Evolutionary conservation across 2,797 vertebrate genomes (phyloP).

Genomic region (Gila robusta): DNA sequence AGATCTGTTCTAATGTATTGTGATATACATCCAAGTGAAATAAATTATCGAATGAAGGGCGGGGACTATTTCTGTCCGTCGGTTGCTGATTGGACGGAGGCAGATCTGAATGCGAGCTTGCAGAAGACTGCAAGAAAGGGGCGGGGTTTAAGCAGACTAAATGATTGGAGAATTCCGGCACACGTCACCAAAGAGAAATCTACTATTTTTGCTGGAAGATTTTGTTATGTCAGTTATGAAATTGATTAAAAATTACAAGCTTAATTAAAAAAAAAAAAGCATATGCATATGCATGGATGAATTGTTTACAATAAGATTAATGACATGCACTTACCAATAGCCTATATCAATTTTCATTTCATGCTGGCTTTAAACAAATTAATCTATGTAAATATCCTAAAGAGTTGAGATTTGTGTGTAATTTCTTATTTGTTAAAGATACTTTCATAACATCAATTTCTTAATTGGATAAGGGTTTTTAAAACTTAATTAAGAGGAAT

Average conservation of each 20-base stretch:
- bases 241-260: neutral
- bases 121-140: neutral
- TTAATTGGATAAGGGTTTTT: neutral
- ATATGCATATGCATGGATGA: neutral
- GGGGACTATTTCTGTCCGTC: neutral
- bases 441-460: neutral
- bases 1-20: neutral
- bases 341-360: neutral
- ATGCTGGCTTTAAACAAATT: neutral
- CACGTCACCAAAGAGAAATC: neutral
- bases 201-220: neutral
- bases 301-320: neutral
- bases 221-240: neutral
- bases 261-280: neutral
- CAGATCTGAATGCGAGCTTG: neutral
- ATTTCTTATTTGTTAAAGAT: neutral
- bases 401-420: neutral
- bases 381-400: neutral
- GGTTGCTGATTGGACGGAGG: neutral
- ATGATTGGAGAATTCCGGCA: neutral
- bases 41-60: neutral
- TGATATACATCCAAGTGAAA: neutral
- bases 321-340: neutral
- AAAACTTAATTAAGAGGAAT: neutral
- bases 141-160: neutral